Percentiles rank a stretch among this genome's conserved stretches.
phyloP scores from a whole-genome alignment of 2,888 invertebrate species.

The Leptinotarsa haldemani region DNA sequence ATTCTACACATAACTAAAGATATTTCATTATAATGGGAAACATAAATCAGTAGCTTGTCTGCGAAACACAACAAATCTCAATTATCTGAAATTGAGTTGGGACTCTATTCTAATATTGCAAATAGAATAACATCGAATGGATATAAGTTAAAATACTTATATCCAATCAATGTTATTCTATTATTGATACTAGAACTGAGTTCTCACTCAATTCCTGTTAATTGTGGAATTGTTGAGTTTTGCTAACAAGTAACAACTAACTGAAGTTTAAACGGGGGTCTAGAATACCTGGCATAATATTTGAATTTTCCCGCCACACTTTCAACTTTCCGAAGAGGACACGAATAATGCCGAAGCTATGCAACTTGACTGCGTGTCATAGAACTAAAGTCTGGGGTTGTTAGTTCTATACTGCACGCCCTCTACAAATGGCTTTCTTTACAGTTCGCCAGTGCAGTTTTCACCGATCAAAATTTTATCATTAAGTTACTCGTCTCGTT shows the following conservation, averaged over 20 bases:
- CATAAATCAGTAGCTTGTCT: conserved; percentile 1
- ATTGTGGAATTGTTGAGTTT: conserved; percentile 1
- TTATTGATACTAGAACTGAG: conserved; percentile 7
- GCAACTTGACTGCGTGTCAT: conserved; percentile 21
- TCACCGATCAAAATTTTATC: conserved; percentile 21
- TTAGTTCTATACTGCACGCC: conserved; percentile 20
- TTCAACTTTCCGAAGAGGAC: background rate
- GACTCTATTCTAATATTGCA: conserved; percentile 3
- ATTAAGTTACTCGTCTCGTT: background rate
- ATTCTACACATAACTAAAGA: conserved; percentile 1
- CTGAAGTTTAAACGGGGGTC: conserved; percentile 1
- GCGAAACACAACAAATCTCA: conserved; percentile 1
- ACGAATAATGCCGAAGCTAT: conserved; percentile 17
- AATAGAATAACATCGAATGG: conserved; percentile 21
- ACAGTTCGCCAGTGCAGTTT: conserved; percentile 16
- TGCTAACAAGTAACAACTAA: conserved; percentile 1
- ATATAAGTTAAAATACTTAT: conserved; percentile 21
- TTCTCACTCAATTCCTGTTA: background rate
- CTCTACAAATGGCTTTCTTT: conserved; percentile 1
- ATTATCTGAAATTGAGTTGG: conserved; percentile 1
- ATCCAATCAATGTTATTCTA: conserved; percentile 18
- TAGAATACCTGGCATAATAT: background rate
- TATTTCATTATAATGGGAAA: conserved; percentile 1
- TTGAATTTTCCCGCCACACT: background rate
- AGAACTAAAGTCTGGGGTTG: conserved; percentile 19